Evolutionary conservation across 2,888 invertebrate species (phyloP), one percentile per base, ranked within the genome.

Genomic region (Drosophila merina): DNA sequence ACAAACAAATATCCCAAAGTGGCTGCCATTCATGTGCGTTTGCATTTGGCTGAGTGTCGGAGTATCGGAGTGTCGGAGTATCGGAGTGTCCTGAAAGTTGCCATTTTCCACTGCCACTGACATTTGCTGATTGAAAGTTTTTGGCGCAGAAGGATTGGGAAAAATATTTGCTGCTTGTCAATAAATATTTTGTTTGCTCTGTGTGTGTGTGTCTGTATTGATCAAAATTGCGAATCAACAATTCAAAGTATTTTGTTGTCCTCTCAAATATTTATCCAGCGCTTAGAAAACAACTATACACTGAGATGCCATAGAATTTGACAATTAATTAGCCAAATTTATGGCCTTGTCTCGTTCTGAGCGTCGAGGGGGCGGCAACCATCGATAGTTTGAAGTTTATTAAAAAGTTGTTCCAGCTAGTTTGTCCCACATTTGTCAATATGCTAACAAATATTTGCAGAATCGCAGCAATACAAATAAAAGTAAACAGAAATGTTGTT

Each of bases 151-250:
- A 45, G 52, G 54, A 50, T 36, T 44, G 30, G 12, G 44, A 48
- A 68, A 81, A 74, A 67, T 79, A 70, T 82, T 76, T 74, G 79
- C 63, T 49, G 58, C 49, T 30, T 51, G 62, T 66, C 79, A 79
- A 79, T 79, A 80, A 76, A 78, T 76, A 57, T 57, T 58, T 68
- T 66, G 33, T 48, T 25, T 14, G 45, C 48, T 36, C 33, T 47
- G 26, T 56, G 47, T 31, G 14, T 63, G 28, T 28, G 28, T 49
- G 25, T 68, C 49, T 73, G 28, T 62, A 69, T 66, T 69, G 73
- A 75, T 62, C 68, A 57, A 76, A 82, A 75, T 73, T 52, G 60
- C 76, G 64, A 75, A 82, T 60, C 82, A 72, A 71, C 59, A 66
- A 76, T 76, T 38, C 68, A 60, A 67, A 75, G 60, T 69, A 55